Evolutionary conservation across 2,797 vertebrate species (phyloP), one percentile per base, ranked within the genome.

Genomic region (Hoplostethus atlanticus): DNA sequence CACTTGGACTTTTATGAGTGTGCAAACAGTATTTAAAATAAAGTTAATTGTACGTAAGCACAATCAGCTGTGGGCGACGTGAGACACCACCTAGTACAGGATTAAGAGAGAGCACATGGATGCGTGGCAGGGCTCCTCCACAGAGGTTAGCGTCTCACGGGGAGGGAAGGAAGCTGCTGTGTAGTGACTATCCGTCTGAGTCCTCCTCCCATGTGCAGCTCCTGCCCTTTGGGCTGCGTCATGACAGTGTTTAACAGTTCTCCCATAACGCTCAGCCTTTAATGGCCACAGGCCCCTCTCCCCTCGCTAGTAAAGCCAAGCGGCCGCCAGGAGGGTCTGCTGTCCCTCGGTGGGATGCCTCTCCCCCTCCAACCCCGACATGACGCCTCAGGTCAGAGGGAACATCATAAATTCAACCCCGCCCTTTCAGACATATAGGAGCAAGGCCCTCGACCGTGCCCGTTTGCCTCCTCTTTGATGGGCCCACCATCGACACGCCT

Each of bases 381-480:
- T 91, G 94, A 95, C 82, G 89, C 92, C 83, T 86, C 86, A 81
- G 96, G 95, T 96, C 95, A 96, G 92, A 93, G 94, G 93, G 85
- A 92, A 84, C 74, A 89, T 93, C 95, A 92, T 97, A 96, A 97
- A 97, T 96, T 91, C 91, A 96, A 73, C 69, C 91, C 79, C 84
- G 90, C 92, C 91, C 81, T 95, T 93, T 94, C 44, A 71, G 62
- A 93, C 90, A 75, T 86, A 87, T 21, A 21, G 87, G 91, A 89
- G 91, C 90, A 90, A 94, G 69, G 21, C 21, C 94, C 93, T 94
- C 91, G 87, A 91, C 93, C 68, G 71, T 90, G 93, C 90, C 83
- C 59, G 86, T 44, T 68, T 15, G 91, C 91, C 88, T 95, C 94
- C 91, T 88, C 94, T 96, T 95, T 95, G 91, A 96, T 93, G 95